These are phyloP conservation scores for Tetanocera ferruginea DNA, from an alignment of 2,888 invertebrate species.

Conservation along the genomic window DNA sequence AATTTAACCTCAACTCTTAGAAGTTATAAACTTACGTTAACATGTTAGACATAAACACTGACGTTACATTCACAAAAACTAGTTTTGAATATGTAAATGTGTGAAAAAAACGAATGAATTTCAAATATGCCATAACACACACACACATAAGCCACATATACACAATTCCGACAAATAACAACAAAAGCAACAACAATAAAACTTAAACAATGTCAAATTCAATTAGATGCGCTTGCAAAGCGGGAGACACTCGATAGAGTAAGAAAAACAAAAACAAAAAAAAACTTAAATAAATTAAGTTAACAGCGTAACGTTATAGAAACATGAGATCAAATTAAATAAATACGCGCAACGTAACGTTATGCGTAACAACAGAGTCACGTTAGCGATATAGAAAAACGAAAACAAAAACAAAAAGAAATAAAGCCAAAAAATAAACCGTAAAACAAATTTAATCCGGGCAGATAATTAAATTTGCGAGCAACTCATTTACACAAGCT, in stretches of 20 bases:
- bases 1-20: too few species aligned
- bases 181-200: too few species aligned
- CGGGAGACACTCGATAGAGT: conserved; percentile 4
- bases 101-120: too few species aligned
- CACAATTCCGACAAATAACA: too few species aligned
- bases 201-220: conserved; percentile 7
- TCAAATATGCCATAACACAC: too few species aligned
- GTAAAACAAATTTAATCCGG: conserved; percentile 44
- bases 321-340: conserved; percentile 13
- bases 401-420: not conserved
- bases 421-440: conserved; percentile 15
- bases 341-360: conserved; percentile 1
- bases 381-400: not conserved
- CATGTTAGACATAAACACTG: too few species aligned
- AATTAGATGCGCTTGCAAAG: not conserved
- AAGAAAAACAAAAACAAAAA: not conserved
- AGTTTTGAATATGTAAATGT: too few species aligned
- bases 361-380: not conserved
- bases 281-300: conserved; percentile 27
- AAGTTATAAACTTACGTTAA: too few species aligned
- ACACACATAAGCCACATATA: too few species aligned
- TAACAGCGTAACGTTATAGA: not conserved
- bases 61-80: too few species aligned
- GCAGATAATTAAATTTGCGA: conserved; percentile 45
- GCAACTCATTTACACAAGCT: conserved; percentile 13